Evolutionary conservation across 2,888 invertebrate genomes (phyloP), one percentile per base, ranked within the genome.

Genomic region (Amblyteles armatorius): DNA sequence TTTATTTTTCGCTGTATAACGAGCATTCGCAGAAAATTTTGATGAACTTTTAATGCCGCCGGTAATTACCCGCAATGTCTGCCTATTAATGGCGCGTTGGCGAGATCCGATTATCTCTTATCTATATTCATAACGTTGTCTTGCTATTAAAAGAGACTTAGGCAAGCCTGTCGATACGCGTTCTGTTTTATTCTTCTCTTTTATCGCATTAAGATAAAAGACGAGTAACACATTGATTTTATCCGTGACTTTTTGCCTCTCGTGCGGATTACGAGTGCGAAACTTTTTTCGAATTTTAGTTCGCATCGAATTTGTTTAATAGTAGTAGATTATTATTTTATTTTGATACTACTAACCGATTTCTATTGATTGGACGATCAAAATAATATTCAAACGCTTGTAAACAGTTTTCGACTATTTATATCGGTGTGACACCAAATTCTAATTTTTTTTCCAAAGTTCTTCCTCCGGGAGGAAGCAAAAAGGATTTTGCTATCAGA

Each of bases 1-100:
- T 19, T 68, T 60, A 67, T 77, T 33, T 60, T 11, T 68, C 40
- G 72, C 48, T 69, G 50, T 63, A 81, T 81, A 81, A 73, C 77
- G 81, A 83, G 77, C 69, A 44, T 77, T 79, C 60, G 73, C 73
- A 84, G 89, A 87, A 88, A 89, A 90, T 90, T 90, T 90, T 87
- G 89, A 88, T 89, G 87, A 89, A 90, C 86, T 86, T 83, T 80
- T 83, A 79, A 87, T 77, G 81, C 81, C 80, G 78, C 55, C 63
- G 72, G 83, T 65, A 86, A 86, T 74, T 63, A 79, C 72, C 50
- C 29, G 63, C 60, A 22, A 79, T 79, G 68, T 79, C 63, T 65
- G 65, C 26, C 57, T 65, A 82, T 77, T 72, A 76, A 82, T 71
- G 50, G 29, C 40, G 63, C 67, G 65, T 73, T 29, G 16, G 72